Evolutionary conservation across 2,888 invertebrate genomes (phyloP).

Genomic region (Perizoma affinitatum): DNA sequence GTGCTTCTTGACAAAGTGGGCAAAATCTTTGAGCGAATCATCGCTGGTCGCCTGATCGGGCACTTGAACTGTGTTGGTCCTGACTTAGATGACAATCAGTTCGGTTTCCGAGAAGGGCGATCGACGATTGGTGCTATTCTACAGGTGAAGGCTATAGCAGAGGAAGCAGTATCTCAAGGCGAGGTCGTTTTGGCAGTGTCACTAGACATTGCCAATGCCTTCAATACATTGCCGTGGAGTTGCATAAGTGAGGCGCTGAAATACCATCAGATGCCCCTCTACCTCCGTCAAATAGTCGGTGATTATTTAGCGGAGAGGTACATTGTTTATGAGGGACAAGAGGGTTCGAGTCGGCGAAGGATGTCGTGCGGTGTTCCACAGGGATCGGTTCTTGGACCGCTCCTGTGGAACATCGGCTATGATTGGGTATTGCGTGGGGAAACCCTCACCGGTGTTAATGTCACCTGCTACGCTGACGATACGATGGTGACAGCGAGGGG

Average conservation of each 20-base stretch:
- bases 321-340: not conserved
- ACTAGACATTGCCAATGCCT: not conserved
- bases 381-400: too few species aligned
- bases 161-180: not conserved
- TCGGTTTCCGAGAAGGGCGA: too few species aligned
- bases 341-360: not conserved
- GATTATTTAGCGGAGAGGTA: not conserved
- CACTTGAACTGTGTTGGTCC: not conserved
- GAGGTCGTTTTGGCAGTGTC: not conserved
- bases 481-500: too few species aligned
- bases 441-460: too few species aligned
- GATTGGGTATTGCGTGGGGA: too few species aligned
- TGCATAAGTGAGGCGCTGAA: not conserved
- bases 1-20: not conserved
- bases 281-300: not conserved
- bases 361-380: too few species aligned
- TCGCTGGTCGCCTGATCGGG: not conserved
- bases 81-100: not conserved
- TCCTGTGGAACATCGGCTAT: too few species aligned
- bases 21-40: not conserved
- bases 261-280: not conserved
- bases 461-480: too few species aligned
- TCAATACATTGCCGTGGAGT: conserved; percentile 1
- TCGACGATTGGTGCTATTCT: too few species aligned
- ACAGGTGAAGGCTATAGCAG: not conserved